Base-by-base conservation (phyloP, 2,113 vertebrate species). In the Suricata suricatta region DNA sequence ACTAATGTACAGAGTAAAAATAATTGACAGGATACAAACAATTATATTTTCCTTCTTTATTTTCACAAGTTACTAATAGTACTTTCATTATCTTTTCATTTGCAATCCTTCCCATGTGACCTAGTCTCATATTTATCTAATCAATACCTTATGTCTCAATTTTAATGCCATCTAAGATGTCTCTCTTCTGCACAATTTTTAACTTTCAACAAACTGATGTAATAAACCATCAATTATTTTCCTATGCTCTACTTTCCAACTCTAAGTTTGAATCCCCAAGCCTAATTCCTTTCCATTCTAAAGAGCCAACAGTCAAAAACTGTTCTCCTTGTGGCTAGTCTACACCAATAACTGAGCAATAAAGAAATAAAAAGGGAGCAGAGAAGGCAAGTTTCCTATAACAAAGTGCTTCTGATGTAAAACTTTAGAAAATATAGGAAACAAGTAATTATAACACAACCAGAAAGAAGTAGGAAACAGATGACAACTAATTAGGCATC, bases 21-120 rank as follows among this genome's bases (percentile, higher is more conserved):
- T 33, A 91, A 44, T 63, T 82, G 44, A 80, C 72, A 95, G 13
- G 25, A 94, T 27, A 89, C 2, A 93, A 83, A 23, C 5, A 60
- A 91, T 86, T 84, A 84, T 27, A 87, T 57, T 97, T 97, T 91
- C 31, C 41, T 93, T 80, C 11, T 93, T 88, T 74, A 71, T 81
- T 88, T 93, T 93, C 35, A 95, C 27, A 96, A 83, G 79, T n/a
- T 66, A 93, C 41, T 90, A 92, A 87, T 29, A 50, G 5, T 71
- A 47, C 41, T 83, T 27, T 85, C 23, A 92, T 0, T 92, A 87
- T 80, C 50, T 97, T 95, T 93, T 93, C 60, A 57, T n/a, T 93
- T 96, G 85, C 57, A 77, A 14, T 60, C 38, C 64, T 88, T 90
- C 17, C 44, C 38, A 44, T n/a, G 41, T 89, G 21, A 52, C 29